These are phyloP conservation scores for Leptinotarsa haldemani DNA, from an alignment of 2,888 invertebrate genomes.

Conservation along the genomic window DNA sequence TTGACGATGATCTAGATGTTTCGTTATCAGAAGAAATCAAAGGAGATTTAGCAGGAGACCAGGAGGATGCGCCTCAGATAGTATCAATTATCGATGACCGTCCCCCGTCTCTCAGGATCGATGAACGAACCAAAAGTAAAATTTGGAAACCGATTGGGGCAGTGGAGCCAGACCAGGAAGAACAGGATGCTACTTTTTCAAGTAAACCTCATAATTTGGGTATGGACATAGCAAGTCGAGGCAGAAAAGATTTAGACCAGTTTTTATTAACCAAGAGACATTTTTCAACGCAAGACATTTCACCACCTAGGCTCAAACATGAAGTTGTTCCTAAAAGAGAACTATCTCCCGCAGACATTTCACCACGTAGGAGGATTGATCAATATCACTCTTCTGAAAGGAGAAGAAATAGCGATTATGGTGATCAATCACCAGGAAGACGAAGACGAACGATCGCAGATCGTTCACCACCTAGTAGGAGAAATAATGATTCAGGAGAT, in stretches of 20 bases:
- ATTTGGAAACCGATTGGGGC: constrained; percentile 60
- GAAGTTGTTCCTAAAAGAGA: constrained; percentile 19
- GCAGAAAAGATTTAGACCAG: constrained; percentile 20
- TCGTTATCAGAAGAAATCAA: constrained; percentile 73
- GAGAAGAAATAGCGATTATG: constrained; percentile 35
- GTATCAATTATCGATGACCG: constrained; percentile 89
- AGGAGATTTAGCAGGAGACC: constrained; percentile 76
- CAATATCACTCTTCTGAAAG: constrained; percentile 35
- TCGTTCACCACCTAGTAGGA: constrained; percentile 48
- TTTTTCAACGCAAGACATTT: constrained; percentile 17
- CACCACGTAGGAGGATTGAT: constrained; percentile 34
- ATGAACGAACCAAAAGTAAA: constrained; percentile 59
- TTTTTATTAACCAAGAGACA: constrained; percentile 34
- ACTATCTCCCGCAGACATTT: constrained; percentile 39
- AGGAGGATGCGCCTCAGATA: constrained; percentile 92
- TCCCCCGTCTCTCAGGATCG: constrained; percentile 71
- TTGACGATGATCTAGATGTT: constrained; percentile 83
- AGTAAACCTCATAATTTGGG: too few species aligned
- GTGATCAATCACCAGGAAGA: not conserved
- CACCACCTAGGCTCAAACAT: constrained; percentile 45
- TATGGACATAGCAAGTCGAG: not conserved
- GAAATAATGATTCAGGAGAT: constrained; percentile 21
- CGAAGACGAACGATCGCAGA: constrained; percentile 32
- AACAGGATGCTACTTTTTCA: too few species aligned
- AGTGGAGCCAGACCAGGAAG: constrained; percentile 4